These are phyloP conservation scores for Chloroclystis v-ata DNA, from an alignment of 2,888 invertebrate species.

Conservation along the genomic window DNA sequence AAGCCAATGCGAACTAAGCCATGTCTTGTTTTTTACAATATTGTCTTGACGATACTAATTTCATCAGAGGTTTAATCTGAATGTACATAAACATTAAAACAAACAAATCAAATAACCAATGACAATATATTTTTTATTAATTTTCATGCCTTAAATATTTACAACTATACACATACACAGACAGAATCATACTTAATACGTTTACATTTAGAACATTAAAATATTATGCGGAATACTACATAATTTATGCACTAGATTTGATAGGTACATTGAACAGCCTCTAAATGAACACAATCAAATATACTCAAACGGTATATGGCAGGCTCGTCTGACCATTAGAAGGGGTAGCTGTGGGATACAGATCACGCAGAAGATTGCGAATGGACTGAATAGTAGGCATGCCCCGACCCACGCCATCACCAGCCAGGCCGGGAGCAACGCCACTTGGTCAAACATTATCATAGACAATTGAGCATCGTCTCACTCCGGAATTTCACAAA, in stretches of 20 bases:
- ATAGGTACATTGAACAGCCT: background rate
- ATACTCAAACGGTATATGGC: slow-evolving; percentile 82
- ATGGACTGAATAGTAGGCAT: slow-evolving; percentile 82
- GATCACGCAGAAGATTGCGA: slow-evolving; percentile 81
- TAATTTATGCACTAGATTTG: background rate
- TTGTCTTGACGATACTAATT: background rate
- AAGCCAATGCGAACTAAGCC: background rate
- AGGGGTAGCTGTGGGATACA: slow-evolving; percentile 84
- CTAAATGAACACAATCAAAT: slow-evolving; percentile 51
- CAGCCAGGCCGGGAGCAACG: slow-evolving; percentile 76
- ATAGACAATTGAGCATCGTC: slow-evolving; percentile 13
- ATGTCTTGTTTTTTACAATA: background rate
- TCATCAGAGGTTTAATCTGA: background rate
- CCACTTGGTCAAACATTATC: slow-evolving; percentile 66
- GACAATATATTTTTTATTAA: background rate
- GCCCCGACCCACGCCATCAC: slow-evolving; percentile 80
- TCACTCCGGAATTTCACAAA: slow-evolving; percentile 35
- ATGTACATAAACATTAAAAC: background rate
- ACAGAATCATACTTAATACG: background rate
- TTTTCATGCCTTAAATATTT: background rate
- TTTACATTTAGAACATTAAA: background rate
- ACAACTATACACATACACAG: background rate
- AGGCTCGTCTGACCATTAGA: slow-evolving; percentile 80
- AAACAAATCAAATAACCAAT: background rate
- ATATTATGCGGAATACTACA: background rate